These are phyloP conservation scores for Grallaria varia DNA, from an alignment of 2,113 vertebrate species.

Conservation along the genomic window DNA sequence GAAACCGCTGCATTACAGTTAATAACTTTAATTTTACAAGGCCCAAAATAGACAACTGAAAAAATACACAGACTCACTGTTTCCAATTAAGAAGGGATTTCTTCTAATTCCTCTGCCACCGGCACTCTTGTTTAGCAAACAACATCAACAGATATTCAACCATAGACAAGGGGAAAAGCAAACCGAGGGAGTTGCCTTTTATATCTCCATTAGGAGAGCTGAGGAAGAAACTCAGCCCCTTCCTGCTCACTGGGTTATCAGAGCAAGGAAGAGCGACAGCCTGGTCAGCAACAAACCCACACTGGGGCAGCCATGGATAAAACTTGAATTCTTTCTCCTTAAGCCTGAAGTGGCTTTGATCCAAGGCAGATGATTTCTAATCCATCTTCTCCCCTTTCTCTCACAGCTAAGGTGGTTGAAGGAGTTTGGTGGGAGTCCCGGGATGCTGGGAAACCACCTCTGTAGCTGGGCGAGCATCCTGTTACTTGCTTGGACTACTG, in stretches of 20 bases:
- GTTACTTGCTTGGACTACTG: not conserved
- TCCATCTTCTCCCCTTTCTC: not conserved
- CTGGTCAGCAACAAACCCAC: not conserved
- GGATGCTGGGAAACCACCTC: not conserved
- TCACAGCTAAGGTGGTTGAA: not conserved
- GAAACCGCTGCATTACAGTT: slow-evolving; percentile 67
- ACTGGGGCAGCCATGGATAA: not conserved
- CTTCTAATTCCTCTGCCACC: slow-evolving; percentile 66
- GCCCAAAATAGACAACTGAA: slow-evolving; percentile 72
- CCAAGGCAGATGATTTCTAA: not conserved
- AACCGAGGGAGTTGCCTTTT: not conserved
- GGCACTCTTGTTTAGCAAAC: slow-evolving; percentile 56
- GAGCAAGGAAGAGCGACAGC: not conserved
- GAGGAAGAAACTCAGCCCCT: not conserved
- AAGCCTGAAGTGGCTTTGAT: not conserved
- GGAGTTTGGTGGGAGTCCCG: not conserved
- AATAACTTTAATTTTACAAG: slow-evolving; percentile 74
- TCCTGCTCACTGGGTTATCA: not conserved
- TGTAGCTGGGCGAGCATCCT: not conserved
- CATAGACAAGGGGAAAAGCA: not conserved
- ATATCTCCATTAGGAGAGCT: not conserved
- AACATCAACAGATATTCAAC: slow-evolving; percentile 5
- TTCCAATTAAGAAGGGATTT: slow-evolving; percentile 71
- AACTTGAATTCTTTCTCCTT: not conserved
- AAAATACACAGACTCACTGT: slow-evolving; percentile 70